phyloP scores from a whole-genome alignment of 2,797 vertebrate species.

The Sebastes elongatus region DNA sequence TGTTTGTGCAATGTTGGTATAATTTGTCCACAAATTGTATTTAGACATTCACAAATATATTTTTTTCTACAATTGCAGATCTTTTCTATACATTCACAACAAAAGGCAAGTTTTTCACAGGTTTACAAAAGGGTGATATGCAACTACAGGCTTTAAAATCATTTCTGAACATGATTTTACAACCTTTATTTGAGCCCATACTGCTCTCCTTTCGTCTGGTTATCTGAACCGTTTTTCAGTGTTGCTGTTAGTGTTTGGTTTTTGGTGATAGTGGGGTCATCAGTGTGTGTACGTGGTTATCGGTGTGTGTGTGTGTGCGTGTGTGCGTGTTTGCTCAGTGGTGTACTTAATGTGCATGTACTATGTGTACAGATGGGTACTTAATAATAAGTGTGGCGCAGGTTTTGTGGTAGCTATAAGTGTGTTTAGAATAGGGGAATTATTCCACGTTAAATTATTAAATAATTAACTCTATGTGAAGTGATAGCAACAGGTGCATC shows the following conservation, averaged over 20 bases:
- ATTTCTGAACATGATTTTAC: constrained; percentile 16
- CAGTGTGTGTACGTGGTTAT: constrained; percentile 12
- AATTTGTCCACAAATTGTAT: not conserved
- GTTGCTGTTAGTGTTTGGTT: constrained; percentile 49
- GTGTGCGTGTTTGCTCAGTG: constrained; percentile 41
- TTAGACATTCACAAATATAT: not conserved
- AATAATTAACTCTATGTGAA: constrained; percentile 17
- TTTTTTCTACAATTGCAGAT: not conserved
- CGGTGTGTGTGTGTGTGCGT: not conserved
- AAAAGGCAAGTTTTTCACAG: not conserved
- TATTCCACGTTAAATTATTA: not conserved
- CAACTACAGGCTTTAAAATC: not conserved
- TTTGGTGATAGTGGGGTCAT: constrained; percentile 33
- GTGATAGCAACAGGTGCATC: constrained; percentile 42
- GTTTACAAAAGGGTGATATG: not conserved
- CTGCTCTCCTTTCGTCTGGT: constrained; percentile 23
- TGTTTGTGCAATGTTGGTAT: not conserved
- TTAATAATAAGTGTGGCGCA: constrained; percentile 4
- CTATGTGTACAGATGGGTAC: constrained; percentile 36
- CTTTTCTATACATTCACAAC: constrained; percentile 1
- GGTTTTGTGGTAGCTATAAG: constrained; percentile 12
- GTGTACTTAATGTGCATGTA: constrained; percentile 54
- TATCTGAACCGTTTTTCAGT: constrained; percentile 33
- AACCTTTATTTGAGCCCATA: constrained; percentile 27
- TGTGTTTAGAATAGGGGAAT: not conserved